Base-by-base conservation (phyloP, 2,113 vertebrate species). In the Phylloscopus trochiloides region DNA sequence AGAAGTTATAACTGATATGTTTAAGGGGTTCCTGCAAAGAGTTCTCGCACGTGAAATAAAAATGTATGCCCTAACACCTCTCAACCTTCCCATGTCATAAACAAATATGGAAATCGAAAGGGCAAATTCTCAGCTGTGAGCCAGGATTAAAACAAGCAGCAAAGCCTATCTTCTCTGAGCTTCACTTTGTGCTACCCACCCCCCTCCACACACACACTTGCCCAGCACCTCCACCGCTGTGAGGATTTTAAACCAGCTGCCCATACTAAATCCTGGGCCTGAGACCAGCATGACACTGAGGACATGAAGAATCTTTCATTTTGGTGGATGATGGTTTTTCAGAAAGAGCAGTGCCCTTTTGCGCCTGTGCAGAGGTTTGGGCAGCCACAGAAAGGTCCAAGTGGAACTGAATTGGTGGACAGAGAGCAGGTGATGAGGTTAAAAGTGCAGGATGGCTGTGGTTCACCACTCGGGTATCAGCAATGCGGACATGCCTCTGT, bases 101-200 rank as follows among this genome's bases (percentile, higher is more conserved):
- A 83, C 28, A 74, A 94, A 90, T 61, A 48, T 67, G 63, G 52
- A 88, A 92, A 77, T 21, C 28, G 71, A 92, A 96, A 94, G 90
- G 92, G 65, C 78, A 96, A 77, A 95, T 96, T 96, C 92, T 92
- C 96, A 96, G 92, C 90, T 94, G 79, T 94, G 95, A 4, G 0
- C 31, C 0, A 3, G 91, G 86, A 94, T 96, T 93, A 91, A 92
- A 90, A 77, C 66, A 73, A 86, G 59, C 65, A 94, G 83, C 79
- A 67, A 90, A 91, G 28, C 55, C 78, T 71, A 7, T 79, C 58
- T 94, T 86, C 24, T 66, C 75, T 48, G 65, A 31, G 43, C 26
- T 73, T 38, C 25, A 67, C 57, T 55, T 63, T 67, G 28, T 34
- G 24, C 45, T 43, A 24, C 19, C 16, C 7, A 2, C 15, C 51